Conservation (phyloP, 2,888 invertebrate genomes). For the Epistrophe eligans region DNA sequence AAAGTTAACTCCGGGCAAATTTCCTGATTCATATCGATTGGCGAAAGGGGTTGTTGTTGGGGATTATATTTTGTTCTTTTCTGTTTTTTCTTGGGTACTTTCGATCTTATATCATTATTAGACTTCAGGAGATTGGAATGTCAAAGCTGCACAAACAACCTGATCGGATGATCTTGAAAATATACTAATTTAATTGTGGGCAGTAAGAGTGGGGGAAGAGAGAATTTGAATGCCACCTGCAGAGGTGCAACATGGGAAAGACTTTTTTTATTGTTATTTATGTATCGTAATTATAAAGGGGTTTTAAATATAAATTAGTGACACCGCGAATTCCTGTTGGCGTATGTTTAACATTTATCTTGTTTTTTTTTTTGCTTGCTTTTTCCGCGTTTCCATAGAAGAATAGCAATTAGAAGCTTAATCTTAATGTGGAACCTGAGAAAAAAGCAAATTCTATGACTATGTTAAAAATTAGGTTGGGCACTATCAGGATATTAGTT, state of each 20-base stretch:
- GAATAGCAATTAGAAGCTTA: constrained; percentile 29
- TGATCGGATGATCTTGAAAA: constrained; percentile 63
- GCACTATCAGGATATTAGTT: not conserved
- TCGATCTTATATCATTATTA: constrained; percentile 41
- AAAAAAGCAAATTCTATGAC: not conserved
- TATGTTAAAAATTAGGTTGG: not conserved
- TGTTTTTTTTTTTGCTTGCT: constrained; percentile 40
- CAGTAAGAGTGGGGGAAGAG: not conserved
- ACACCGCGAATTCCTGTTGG: constrained; percentile 10
- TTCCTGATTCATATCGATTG: constrained; percentile 19
- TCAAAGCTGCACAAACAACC: constrained; percentile 30
- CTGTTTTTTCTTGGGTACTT: constrained; percentile 47
- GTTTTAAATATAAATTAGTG: constrained; percentile 4
- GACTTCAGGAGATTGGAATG: constrained; percentile 42
- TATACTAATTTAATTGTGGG: not conserved
- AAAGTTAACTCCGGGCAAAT: constrained; percentile 29
- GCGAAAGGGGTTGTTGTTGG: constrained; percentile 4
- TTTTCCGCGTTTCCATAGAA: constrained; percentile 49
- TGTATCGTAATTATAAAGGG: not conserved
- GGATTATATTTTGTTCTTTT: not conserved
- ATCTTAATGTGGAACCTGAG: not conserved
- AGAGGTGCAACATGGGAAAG: constrained; percentile 13
- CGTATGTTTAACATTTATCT: not conserved
- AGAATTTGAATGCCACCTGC: not conserved
- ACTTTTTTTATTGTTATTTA: constrained; percentile 6